Percentiles rank a stretch among this genome's conserved stretches.
Evolutionary conservation across 2,888 invertebrate genomes (phyloP).

Genomic region (Orthosia incerta): DNA sequence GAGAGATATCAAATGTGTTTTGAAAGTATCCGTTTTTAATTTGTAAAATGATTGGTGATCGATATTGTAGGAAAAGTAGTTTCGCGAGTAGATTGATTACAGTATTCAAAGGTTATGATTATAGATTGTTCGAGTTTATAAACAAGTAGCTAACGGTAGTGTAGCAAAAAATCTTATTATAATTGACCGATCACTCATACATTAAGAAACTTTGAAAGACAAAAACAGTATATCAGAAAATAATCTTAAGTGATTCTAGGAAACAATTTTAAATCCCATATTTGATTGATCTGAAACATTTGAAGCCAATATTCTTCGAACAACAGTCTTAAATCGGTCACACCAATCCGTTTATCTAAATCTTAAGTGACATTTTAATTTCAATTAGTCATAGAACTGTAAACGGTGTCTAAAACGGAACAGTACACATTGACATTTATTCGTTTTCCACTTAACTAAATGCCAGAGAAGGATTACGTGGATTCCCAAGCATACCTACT

Average conservation of each 20-base stretch:
- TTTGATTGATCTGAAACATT: constrained; percentile 54
- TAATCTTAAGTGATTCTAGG: constrained; percentile 55
- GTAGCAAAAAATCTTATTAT: constrained; percentile 37
- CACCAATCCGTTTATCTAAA: constrained; percentile 78
- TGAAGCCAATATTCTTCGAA: constrained; percentile 44
- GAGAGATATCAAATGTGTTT: constrained; percentile 66
- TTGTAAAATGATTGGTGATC: constrained; percentile 65
- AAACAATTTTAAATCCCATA: constrained; percentile 53
- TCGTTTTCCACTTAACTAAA: constrained; percentile 81
- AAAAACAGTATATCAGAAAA: constrained; percentile 39
- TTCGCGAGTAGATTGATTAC: constrained; percentile 63
- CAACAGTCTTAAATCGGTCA: constrained; percentile 50
- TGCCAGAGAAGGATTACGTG: constrained; percentile 83
- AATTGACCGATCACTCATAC: constrained; percentile 45
- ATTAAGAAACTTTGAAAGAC: constrained; percentile 27
- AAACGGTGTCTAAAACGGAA: constrained; percentile 65
- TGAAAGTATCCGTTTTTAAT: constrained; percentile 65
- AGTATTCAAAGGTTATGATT: constrained; percentile 56
- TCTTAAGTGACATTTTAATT: constrained; percentile 82
- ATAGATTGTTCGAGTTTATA: constrained; percentile 50
- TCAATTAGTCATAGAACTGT: constrained; percentile 80
- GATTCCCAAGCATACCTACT: constrained; percentile 71
- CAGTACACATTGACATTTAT: constrained; percentile 75
- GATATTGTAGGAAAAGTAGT: constrained; percentile 56
- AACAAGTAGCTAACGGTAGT: constrained; percentile 50